A percentile compares a stretch with the other conserved stretches of the same genome.
phyloP scores from a whole-genome alignment of 2,113 vertebrate genomes.

The Hyperopisus bebe region DNA sequence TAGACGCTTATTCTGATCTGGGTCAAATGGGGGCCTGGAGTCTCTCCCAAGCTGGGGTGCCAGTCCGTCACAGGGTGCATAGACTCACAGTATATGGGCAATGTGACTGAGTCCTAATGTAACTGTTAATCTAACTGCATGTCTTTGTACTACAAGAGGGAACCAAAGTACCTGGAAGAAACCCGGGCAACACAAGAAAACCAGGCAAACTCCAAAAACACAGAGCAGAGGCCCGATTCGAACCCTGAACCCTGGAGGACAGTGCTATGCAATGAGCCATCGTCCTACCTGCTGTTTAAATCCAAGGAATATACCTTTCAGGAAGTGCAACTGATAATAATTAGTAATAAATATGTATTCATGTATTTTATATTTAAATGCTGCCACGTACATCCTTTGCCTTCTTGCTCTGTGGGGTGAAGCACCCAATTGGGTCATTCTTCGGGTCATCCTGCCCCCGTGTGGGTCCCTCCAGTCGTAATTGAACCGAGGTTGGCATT shows the following conservation, averaged over 20 bases:
- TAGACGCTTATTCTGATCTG: background rate
- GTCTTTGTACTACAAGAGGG: background rate
- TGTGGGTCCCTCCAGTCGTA: slow-evolving; percentile 74
- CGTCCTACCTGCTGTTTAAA: background rate
- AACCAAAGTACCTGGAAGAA: background rate
- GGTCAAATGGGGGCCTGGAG: background rate
- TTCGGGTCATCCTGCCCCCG: slow-evolving; percentile 44
- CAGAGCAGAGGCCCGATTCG: background rate
- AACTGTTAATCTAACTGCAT: background rate
- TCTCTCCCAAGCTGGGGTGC: background rate
- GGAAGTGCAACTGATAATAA: background rate
- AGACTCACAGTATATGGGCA: background rate
- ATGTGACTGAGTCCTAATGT: background rate
- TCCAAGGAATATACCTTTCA: background rate
- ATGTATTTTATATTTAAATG: background rate
- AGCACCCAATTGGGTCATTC: slow-evolving; percentile 78
- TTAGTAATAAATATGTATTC: background rate
- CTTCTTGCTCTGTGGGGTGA: slow-evolving; percentile 78
- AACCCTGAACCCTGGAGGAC: background rate
- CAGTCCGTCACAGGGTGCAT: background rate
- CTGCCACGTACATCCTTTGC: slow-evolving; percentile 63
- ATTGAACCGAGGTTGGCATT: slow-evolving; percentile 73
- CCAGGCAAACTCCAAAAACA: background rate
- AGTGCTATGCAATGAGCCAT: background rate
- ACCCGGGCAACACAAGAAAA: background rate